phyloP scores from a whole-genome alignment of 1,140 invertebrate species.

The Neomicropteryx cornuta region DNA sequence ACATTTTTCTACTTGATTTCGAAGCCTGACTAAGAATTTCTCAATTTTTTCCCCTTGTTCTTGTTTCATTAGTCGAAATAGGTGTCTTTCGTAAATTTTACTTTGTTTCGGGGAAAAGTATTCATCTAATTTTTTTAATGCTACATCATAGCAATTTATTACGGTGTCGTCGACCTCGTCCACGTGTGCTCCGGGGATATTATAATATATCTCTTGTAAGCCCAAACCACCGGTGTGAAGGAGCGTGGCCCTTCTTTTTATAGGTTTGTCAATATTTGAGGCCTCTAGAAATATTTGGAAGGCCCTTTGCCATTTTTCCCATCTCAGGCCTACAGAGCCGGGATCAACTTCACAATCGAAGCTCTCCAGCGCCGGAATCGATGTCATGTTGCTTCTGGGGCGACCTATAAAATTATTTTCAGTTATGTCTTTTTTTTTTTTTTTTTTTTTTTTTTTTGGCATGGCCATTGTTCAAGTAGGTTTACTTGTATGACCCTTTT shows the following conservation, averaged over 20 bases:
- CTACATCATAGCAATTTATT: constrained; percentile 7
- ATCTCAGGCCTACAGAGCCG: constrained; percentile 11
- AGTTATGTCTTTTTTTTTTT: too few species aligned
- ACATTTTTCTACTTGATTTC: constrained; percentile 13
- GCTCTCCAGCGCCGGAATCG: constrained; percentile 10
- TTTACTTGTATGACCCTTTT: too few species aligned
- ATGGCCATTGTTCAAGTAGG: too few species aligned
- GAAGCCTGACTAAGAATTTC: constrained; percentile 13
- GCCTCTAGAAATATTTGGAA: constrained; percentile 15
- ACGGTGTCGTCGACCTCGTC: constrained; percentile 8
- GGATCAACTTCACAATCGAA: constrained; percentile 14
- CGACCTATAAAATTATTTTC: constrained; percentile 12
- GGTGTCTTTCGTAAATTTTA: constrained; percentile 6
- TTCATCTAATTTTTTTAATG: constrained; percentile 10
- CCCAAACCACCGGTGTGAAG: constrained; percentile 12
- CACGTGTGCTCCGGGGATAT: constrained; percentile 13
- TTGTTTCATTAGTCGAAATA: constrained; percentile 10
- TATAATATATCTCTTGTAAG: constrained; percentile 12
- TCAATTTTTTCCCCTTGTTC: constrained; percentile 10
- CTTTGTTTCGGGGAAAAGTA: constrained; percentile 9
- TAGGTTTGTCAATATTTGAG: constrained; percentile 8
- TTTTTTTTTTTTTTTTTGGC: too few species aligned
- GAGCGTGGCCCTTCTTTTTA: constrained; percentile 12
- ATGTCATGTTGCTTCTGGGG: constrained; percentile 12
- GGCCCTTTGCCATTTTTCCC: constrained; percentile 17